Conservation (phyloP, 2,888 invertebrate genomes). For the Seira sanloemensis region DNA sequence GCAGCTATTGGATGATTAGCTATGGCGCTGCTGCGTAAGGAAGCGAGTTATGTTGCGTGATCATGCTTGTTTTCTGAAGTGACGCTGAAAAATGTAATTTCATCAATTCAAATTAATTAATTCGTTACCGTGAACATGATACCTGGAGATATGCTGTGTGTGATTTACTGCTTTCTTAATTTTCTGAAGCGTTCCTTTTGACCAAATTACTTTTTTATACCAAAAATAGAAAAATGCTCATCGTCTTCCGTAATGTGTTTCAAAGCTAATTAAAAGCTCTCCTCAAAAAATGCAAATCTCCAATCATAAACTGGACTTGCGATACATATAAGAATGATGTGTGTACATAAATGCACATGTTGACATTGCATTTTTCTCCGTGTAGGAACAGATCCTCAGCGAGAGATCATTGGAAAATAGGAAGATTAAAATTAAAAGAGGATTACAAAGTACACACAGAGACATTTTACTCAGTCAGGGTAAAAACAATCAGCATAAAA, state of each 20-base stretch:
- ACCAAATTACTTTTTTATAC: background rate
- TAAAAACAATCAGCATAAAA: background rate
- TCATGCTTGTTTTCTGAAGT: too few relatives aligned
- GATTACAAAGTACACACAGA: background rate
- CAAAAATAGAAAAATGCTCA: background rate
- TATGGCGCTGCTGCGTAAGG: too few relatives aligned
- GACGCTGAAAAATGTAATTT: too few relatives aligned
- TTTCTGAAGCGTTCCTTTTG: background rate
- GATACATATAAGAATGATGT: too few relatives aligned
- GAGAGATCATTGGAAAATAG: background rate
- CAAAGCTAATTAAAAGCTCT: background rate
- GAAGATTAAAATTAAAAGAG: conserved; percentile 28
- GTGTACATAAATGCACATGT: conserved; percentile 3
- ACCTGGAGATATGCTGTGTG: background rate
- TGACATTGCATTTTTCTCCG: conserved; percentile 52
- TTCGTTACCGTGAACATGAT: conserved; percentile 4
- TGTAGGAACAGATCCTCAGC: too few relatives aligned
- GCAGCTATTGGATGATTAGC: too few relatives aligned
- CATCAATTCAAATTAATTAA: conserved; percentile 1
- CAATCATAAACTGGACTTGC: too few relatives aligned
- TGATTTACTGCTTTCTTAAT: background rate
- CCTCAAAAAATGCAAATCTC: conserved; percentile 4
- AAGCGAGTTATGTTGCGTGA: too few relatives aligned
- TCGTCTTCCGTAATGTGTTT: background rate
- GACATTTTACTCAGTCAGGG: background rate